Percentiles rank a stretch among this genome's conserved stretches.
Evolutionary conservation across 1,140 invertebrate genomes (phyloP).

Genomic region (Hypothenemus hampei): DNA sequence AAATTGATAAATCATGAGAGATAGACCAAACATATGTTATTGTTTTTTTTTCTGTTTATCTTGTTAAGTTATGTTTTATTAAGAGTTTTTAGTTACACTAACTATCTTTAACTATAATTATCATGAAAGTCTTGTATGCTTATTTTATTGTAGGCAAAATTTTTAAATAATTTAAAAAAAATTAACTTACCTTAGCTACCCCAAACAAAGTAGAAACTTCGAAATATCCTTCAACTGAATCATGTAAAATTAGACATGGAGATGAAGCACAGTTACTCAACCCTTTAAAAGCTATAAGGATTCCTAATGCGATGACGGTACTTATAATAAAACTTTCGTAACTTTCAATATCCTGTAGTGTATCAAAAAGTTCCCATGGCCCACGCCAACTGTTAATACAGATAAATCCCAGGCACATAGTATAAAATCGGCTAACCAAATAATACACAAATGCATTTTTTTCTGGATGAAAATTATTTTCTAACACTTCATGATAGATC

Average conservation of each 20-base stretch:
- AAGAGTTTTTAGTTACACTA: too few relatives aligned
- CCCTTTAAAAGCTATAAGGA: slow-evolving; percentile 60
- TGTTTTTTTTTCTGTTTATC: too few relatives aligned
- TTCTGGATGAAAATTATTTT: slow-evolving; percentile 59
- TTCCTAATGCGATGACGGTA: slow-evolving; percentile 57
- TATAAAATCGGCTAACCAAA: slow-evolving; percentile 67
- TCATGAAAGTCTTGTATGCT: too few relatives aligned
- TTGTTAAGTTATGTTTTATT: too few relatives aligned
- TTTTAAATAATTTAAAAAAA: too few relatives aligned
- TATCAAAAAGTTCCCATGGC: slow-evolving; percentile 68
- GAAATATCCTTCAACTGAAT: slow-evolving; percentile 71
- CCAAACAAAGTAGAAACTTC: slow-evolving; percentile 78
- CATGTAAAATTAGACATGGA: slow-evolving; percentile 70
- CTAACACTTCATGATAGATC: slow-evolving; percentile 59
- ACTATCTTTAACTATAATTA: too few relatives aligned
- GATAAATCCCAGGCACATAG: slow-evolving; percentile 65
- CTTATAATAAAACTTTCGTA: slow-evolving; percentile 55
- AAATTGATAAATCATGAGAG: too few relatives aligned
- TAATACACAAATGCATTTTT: slow-evolving; percentile 64
- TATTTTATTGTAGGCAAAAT: too few relatives aligned
- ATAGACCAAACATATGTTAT: too few relatives aligned
- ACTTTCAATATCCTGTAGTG: slow-evolving; percentile 55
- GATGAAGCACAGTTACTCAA: slow-evolving; percentile 74
- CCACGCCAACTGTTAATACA: slow-evolving; percentile 83
- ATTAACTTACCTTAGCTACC: slow-evolving; percentile 55